These are phyloP conservation scores for Eupsittula cactorum DNA, from an alignment of 2,113 vertebrate species.

Conservation along the genomic window DNA sequence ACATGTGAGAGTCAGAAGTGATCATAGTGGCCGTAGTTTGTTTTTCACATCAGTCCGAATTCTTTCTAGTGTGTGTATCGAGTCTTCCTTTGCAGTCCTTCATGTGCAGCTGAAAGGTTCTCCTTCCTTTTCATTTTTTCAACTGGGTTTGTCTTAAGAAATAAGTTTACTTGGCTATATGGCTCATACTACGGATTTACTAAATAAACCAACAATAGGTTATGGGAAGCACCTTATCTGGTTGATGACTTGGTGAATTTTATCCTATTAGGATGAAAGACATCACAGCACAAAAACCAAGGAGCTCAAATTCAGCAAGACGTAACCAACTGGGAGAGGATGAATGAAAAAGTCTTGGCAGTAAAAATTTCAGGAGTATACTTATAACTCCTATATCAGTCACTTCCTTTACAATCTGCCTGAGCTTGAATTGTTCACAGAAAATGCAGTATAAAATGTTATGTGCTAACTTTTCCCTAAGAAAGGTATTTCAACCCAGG, in stretches of 20 bases:
- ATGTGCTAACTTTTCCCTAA: not conserved
- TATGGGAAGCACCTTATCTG: not conserved
- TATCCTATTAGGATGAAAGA: not conserved
- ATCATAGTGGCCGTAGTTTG: not conserved
- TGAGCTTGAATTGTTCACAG: not conserved
- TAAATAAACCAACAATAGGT: not conserved
- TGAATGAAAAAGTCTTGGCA: not conserved
- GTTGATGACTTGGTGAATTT: not conserved
- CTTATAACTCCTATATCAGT: not conserved
- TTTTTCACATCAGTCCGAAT: not conserved
- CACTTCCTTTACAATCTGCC: not conserved
- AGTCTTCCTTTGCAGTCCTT: not conserved
- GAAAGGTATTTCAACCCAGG: not conserved
- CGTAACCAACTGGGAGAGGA: not conserved
- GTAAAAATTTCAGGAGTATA: not conserved
- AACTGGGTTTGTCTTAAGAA: not conserved
- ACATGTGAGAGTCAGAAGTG: not conserved
- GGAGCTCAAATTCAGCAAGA: not conserved
- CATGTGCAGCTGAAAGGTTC: not conserved
- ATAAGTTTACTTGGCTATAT: not conserved
- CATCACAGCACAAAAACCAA: not conserved
- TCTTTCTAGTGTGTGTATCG: not conserved
- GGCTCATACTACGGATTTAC: not conserved
- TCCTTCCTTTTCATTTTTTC: not conserved
- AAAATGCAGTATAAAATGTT: not conserved